Conservation (phyloP, 2,888 invertebrate genomes). For the Seladonia tumulorum region DNA sequence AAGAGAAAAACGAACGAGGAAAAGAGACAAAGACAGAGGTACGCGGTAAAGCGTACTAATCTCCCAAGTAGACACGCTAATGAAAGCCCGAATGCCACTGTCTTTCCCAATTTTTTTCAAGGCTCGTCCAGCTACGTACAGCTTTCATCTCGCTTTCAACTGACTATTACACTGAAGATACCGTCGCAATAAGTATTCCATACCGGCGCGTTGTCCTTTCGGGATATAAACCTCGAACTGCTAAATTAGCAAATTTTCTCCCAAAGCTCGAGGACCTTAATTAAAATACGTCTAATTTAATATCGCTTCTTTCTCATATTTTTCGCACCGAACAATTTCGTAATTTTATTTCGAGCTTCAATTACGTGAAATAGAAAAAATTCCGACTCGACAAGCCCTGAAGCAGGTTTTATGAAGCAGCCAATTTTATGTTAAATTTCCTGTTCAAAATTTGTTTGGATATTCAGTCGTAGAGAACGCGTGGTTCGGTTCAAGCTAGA, state of each 20-base stretch:
- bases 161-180: constrained; percentile 44
- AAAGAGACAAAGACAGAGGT: constrained; percentile 66
- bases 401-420: neutral
- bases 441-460: neutral
- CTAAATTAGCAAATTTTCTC: neutral
- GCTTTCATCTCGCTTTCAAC: constrained; percentile 52
- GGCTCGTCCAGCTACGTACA: constrained; percentile 40
- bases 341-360: neutral
- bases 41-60: constrained; percentile 78
- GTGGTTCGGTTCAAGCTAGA: neutral
- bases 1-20: constrained; percentile 62
- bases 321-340: neutral
- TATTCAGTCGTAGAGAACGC: neutral
- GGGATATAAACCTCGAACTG: neutral
- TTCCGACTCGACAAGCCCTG: neutral
- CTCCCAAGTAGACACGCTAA: constrained; percentile 80
- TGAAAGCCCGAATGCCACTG: constrained; percentile 76
- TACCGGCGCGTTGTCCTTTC: neutral
- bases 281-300: neutral
- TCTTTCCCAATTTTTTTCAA: constrained; percentile 66
- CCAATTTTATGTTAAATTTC: neutral
- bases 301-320: neutral
- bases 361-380: neutral
- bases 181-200: constrained; percentile 27
- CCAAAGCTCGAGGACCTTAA: neutral